Base-by-base conservation (phyloP, 2,888 invertebrate genomes). In the Limnephilus marmoratus region DNA sequence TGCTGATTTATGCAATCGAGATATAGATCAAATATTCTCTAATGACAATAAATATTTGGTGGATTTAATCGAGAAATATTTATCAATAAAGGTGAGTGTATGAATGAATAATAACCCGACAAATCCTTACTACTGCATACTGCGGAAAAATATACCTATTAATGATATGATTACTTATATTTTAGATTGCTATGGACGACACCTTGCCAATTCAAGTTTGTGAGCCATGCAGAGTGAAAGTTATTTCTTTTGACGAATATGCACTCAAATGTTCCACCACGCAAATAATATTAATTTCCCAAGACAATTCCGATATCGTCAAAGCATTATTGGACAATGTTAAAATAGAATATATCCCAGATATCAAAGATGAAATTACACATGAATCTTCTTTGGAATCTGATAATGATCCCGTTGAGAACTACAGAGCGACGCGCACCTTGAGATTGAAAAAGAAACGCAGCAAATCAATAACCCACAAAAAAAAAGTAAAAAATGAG, bases 151-250 rank as follows among this genome's bases (percentile, higher is more conserved):
- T 24, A 37, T n/a, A 11, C n/a, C n/a, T n/a, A 41, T 86, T 41
- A 86, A 86, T 29, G 29, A 41, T 49, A 68, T 68, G n/a, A n/a
- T 9, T 49, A n/a, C n/a, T 4, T 83, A 83, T 83, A 37, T 86
- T 86, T 45, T 45, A 86, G 86, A 86, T 86, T 86, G 29, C 86
- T n/a, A 41, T 45, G 18, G 45, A 86, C n/a, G 86, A 86, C 15
- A 29, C 45, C 2, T 45, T 86, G 7, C 86, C 86, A n/a, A 45
- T 29, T 45, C 37, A 86, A 41, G 86, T 86, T 86, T 86, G 86
- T 29, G 45, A 45, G 13, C n/a, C 45, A 86, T 86, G 86, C 86
- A 86, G 45, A 86, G 24, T 24, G 37, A 86, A 41, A 86, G 24
- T 86, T 11, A 45, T 41, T 29, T 18, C 41, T n/a, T 86, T 86